Percentiles rank a stretch among this genome's conserved stretches.
Conservation (phyloP, 2,888 invertebrate genomes). For the Tenthredo scrophulariae region DNA sequence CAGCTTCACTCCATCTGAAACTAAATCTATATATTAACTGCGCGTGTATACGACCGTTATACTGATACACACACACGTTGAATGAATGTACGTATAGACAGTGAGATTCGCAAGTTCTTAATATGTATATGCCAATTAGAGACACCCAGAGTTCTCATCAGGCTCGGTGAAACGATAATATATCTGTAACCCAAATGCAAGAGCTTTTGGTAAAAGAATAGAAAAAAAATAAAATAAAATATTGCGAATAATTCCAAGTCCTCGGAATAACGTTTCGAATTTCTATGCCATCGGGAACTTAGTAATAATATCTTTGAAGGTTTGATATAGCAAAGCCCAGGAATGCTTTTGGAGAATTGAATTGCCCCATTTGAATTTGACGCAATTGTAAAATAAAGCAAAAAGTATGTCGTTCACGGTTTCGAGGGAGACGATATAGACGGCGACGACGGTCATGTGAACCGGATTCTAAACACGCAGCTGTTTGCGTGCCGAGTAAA, state of each 20-base stretch:
- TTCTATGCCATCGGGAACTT: neutral
- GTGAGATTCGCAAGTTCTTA: neutral
- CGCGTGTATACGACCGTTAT: neutral
- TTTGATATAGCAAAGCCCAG: neutral
- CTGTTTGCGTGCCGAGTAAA: constrained; percentile 44
- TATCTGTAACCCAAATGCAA: neutral
- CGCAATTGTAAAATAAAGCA: constrained; percentile 40
- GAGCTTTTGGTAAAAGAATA: neutral
- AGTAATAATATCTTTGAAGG: neutral
- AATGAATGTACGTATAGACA: neutral
- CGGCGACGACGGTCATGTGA: constrained; percentile 68
- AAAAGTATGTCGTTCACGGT: constrained; percentile 44
- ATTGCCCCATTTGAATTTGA: constrained; percentile 43
- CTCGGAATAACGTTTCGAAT: neutral
- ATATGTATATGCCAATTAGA: neutral
- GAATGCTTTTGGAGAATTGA: neutral
- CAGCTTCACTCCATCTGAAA: constrained; percentile 31
- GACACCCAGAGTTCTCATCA: neutral
- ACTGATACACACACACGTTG: neutral
- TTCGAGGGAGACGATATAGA: constrained; percentile 47
- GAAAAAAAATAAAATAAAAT: neutral
- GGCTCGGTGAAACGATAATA: neutral
- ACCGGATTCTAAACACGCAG: constrained; percentile 69
- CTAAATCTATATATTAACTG: constrained; percentile 24
- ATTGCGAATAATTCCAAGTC: neutral